Evolutionary conservation across 2,888 invertebrate genomes (phyloP), one percentile per base, ranked within the genome.

Genomic region (Andricus curvator): DNA sequence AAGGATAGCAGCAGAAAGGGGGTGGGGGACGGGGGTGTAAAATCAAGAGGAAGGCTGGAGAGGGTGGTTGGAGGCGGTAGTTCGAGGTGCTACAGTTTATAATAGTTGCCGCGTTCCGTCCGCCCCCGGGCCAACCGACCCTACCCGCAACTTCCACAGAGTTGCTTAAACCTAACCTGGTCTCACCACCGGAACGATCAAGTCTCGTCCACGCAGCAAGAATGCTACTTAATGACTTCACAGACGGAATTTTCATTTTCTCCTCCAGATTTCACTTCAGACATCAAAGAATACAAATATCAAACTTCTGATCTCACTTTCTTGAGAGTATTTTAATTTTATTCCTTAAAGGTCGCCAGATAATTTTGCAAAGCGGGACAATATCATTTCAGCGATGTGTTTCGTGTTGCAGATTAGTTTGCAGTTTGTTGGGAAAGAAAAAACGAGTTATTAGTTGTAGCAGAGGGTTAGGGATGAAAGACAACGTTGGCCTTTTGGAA

Each of bases 61-160:
- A 88, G 89, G 88, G 87, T 87, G 87, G 89, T 86, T 84, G 87
- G 90, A 91, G 90, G 91, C 90, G 91, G 92, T 92, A 91, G 91
- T 92, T 92, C 91, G 92, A 92, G 92, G 92, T 92, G 92, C 92
- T 92, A 92, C 91, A 92, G 92, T 92, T 92, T 92, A 92, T 92
- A 92, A 92, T 92, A 92, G 92, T 92, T 92, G 91, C 91, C 88
- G 89, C 89, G 86, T 86, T 82, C 86, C 82, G 85, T 84, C 85
- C 89, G 89, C 90, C 91, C 90, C 89, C 90, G 87, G 90, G 90
- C 89, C 89, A 89, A 88, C 89, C 91, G 86, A 88, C 89, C 87
- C 89, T 87, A 82, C 86, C 90, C 89, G 87, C 90, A 92, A 92
- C 92, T 92, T 92, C 90, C 88, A 89, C 90, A 90, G 90, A 92